A percentile compares a stretch with the other conserved stretches of the same genome.
phyloP scores from a whole-genome alignment of 2,113 vertebrate species.

The Geothlypis trichas region DNA sequence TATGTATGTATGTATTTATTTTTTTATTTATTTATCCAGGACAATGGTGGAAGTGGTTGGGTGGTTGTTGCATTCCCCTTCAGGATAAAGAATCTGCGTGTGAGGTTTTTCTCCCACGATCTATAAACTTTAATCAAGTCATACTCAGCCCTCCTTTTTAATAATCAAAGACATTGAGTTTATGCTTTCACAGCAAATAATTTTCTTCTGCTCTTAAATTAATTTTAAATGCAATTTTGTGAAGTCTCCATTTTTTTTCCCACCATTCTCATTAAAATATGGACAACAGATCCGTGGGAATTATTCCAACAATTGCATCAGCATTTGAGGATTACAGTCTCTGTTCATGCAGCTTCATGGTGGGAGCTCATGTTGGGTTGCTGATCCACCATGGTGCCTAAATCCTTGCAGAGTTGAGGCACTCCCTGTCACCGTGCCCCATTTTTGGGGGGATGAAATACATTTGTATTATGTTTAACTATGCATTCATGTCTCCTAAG shows the following conservation, averaged over 20 bases:
- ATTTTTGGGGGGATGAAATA: not conserved
- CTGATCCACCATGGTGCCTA: not conserved
- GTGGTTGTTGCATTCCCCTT: not conserved
- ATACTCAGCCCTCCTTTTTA: not conserved
- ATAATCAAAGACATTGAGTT: not conserved
- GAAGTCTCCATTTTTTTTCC: not conserved
- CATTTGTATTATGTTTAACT: not conserved
- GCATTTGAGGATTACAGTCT: not conserved
- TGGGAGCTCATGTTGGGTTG: not conserved
- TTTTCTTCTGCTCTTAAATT: not conserved
- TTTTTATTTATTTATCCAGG: not conserved
- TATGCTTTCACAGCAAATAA: not conserved
- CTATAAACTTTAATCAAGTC: not conserved
- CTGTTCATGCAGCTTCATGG: not conserved
- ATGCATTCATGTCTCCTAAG: not conserved
- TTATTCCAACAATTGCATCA: not conserved
- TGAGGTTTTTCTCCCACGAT: not conserved
- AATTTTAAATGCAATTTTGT: not conserved
- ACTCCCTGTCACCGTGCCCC: not conserved
- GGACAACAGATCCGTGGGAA: conserved; percentile 21
- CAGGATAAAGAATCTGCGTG: not conserved
- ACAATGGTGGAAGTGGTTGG: not conserved
- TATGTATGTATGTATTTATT: not conserved
- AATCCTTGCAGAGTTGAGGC: not conserved
- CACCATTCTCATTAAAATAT: not conserved